Evolutionary conservation across 1,140 invertebrate species (phyloP).

Genomic region (Drosophila sp.): DNA sequence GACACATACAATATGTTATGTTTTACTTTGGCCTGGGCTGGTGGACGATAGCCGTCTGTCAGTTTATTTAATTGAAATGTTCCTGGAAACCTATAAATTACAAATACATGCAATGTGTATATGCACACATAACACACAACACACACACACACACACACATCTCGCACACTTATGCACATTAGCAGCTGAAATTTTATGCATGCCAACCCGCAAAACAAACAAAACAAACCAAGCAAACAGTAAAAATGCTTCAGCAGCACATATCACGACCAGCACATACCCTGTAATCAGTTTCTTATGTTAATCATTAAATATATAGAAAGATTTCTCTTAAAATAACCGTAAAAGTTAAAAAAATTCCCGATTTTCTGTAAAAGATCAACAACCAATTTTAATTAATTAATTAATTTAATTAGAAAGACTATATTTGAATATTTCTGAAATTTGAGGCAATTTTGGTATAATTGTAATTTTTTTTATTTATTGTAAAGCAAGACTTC

Average conservation of each 20-base stretch:
- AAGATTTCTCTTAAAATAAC: too few species aligned
- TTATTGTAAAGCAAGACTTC: too few species aligned
- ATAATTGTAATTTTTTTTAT: too few species aligned
- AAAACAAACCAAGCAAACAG: slow-evolving; percentile 17
- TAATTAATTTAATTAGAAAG: too few species aligned
- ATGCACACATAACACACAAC: slow-evolving; percentile 9
- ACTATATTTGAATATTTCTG: too few species aligned
- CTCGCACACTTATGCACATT: slow-evolving; percentile 54
- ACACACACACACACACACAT: slow-evolving; percentile 12
- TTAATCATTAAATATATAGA: too few species aligned
- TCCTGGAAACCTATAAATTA: slow-evolving; percentile 75
- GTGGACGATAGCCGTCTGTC: slow-evolving; percentile 53
- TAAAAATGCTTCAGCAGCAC: slow-evolving; percentile 11
- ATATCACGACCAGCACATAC: background rate
- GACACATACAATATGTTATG: slow-evolving; percentile 10
- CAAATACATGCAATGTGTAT: slow-evolving; percentile 52
- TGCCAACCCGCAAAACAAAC: slow-evolving; percentile 56
- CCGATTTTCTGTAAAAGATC: too few species aligned
- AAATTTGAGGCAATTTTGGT: too few species aligned
- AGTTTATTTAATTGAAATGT: slow-evolving; percentile 81
- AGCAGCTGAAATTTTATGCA: slow-evolving; percentile 63
- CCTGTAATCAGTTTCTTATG: slow-evolving; percentile 3
- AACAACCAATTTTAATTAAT: too few species aligned
- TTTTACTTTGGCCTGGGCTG: slow-evolving; percentile 28
- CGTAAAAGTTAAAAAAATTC: too few species aligned